Base-by-base conservation (phyloP, 92 coral and sea anemone species). In the Montipora capitata region DNA sequence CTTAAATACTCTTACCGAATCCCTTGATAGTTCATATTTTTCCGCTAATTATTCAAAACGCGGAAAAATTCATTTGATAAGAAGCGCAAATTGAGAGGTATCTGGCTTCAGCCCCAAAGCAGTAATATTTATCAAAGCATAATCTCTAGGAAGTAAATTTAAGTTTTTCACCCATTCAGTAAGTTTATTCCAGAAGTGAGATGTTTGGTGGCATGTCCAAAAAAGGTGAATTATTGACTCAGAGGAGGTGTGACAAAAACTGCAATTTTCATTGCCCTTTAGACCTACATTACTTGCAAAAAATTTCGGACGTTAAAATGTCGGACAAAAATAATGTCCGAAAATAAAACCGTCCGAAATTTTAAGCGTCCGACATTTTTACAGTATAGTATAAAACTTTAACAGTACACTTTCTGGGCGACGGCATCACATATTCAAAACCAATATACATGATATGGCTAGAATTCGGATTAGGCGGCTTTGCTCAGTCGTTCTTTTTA, bases 361-460 rank as follows among this genome's bases (percentile, higher is more conserved):
- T 61, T 61, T 61, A 68, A 68, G 43, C 20, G 77, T n/a, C 77
- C 77, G 77, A 72, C 41, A 72, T 42, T 42, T 72, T 72, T 72
- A 14, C 77, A 42, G 59, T 72, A 49, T 16, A 72, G 38, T 72
- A 43, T 15, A 72, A 72, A 42, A 72, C 77, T 71, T 72, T 48
- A 10, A 72, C 42, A 44, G 18, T 0, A 18, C 20, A 15, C 15
- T 72, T 72, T 12, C 10, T 48, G 77, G 52, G 77, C 59, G 57
- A 72, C 39, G 52, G 3, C 77, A 76, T 76, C 80, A 52, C 44
- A 39, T 76, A 51, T 56, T 52, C 82, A 77, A 77, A 13, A 40
- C 71, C 82, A 78, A 78, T 63, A 78, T 78, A 58, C 82, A 61
- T 78, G 82, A 78, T 78, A 78, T 78, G 13, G 41, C 58, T 78